Evolutionary conservation across 2,888 invertebrate species (phyloP), one percentile per base, ranked within the genome.

Genomic region (Mycogona germanica): DNA sequence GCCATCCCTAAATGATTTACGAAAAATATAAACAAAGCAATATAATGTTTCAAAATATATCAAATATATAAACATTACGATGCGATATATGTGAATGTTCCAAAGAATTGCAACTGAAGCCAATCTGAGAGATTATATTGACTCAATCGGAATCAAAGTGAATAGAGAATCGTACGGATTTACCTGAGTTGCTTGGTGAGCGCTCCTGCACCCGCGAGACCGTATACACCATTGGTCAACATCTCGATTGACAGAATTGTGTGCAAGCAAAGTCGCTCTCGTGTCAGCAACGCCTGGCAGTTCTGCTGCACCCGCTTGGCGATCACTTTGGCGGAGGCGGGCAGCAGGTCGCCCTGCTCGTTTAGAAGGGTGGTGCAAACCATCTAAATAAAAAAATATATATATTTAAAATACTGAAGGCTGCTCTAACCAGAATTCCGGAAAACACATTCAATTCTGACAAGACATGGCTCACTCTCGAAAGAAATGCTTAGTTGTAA

Each of bases 161-260:
- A n/a, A 26, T 45, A 45, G 26, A 44, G 44, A 23, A 5, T 21
- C 5, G 6, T 4, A 17, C 44, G n/a, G 35, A n/a, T 21, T 29
- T 29, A 52, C 52, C 32, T 46, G 7, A 23, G 23, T n/a, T 52
- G 35, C 25, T 52, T 52, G n/a, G 17, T 46, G 5, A 52, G 28
- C 3, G 52, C 52, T 23, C 52, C 52, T 23, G 46, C 7, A 14
- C 17, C 17, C 26, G n/a, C 14, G 6, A 52, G 32, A 2, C 26
- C 41, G 14, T 42, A 25, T 32, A 52, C 45, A 21, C 32, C 52
- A 47, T 52, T 52, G 2, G 45, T 45, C 21, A 52, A 35, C 17
- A 19, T 44, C 3, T 52, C 52, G 32, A 52, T 19, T 4, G 52
- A 52, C 26, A 52, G 28, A 7, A 51, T 51, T 12, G 28, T 41